Percentiles rank a stretch among this genome's conserved stretches.
Evolutionary conservation across 2,888 invertebrate species (phyloP).

Genomic region (Amiota minor): DNA sequence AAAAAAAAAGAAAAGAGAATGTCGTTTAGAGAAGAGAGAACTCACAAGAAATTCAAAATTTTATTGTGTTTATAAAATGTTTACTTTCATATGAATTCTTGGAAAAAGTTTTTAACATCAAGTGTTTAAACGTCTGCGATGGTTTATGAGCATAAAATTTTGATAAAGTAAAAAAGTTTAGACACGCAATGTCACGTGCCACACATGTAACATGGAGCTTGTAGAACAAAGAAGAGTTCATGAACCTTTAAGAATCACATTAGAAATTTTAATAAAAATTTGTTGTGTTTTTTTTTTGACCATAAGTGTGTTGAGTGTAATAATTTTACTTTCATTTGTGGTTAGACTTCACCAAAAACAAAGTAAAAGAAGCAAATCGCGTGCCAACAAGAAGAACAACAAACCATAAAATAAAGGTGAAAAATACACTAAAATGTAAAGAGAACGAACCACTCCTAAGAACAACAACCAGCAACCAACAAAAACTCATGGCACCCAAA

Average conservation of each 20-base stretch:
- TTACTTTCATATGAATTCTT: no score
- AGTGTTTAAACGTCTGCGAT: no score
- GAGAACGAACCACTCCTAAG: neutral
- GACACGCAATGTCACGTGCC: constrained; percentile 25
- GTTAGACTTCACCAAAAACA: neutral
- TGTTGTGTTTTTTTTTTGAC: neutral
- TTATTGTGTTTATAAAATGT: no score
- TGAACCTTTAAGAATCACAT: constrained; percentile 9
- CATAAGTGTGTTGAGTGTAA: neutral
- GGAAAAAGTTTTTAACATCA: no score
- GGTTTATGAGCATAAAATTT: no score
- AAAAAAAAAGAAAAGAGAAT: no score
- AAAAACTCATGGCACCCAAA: constrained; percentile 12
- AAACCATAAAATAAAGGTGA: neutral
- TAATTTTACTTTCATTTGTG: no score
- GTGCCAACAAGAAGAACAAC: no score
- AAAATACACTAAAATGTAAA: neutral
- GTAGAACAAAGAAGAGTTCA: neutral
- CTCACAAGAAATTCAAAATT: no score
- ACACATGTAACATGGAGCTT: constrained; percentile 17
- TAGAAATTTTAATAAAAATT: constrained; percentile 1
- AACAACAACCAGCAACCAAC: constrained; percentile 7
- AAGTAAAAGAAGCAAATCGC: neutral
- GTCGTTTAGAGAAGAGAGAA: no score
- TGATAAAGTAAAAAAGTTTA: neutral